Evolutionary conservation across 2,888 invertebrate genomes (phyloP).

Genomic region (Sarcophaga subvicina): DNA sequence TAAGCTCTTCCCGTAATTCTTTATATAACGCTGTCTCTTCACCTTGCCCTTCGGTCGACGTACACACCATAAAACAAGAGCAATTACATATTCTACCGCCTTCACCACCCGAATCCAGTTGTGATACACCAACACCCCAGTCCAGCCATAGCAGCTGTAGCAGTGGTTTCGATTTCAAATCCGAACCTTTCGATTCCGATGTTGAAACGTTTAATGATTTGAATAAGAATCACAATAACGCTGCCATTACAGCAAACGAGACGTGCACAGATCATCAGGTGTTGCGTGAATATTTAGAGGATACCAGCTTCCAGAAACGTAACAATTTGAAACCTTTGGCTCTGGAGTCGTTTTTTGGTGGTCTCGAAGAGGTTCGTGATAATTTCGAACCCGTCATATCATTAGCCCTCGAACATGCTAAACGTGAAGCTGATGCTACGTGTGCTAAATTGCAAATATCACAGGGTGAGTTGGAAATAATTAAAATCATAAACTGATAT

Average conservation of each 20-base stretch:
- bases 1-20: slow-evolving; percentile 73
- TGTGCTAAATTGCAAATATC: slow-evolving; percentile 93
- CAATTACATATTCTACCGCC: slow-evolving; percentile 83
- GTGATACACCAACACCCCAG: slow-evolving; percentile 83
- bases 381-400: slow-evolving; percentile 92
- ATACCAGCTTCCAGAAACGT: slow-evolving; percentile 92
- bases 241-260: slow-evolving; percentile 11
- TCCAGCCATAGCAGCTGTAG: slow-evolving; percentile 72
- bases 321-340: slow-evolving; percentile 92
- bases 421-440: slow-evolving; percentile 92
- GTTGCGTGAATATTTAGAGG: slow-evolving; percentile 90
- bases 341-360: slow-evolving; percentile 84
- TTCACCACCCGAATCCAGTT: slow-evolving; percentile 85
- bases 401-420: slow-evolving; percentile 93
- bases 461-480: slow-evolving; percentile 87
- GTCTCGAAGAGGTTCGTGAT: slow-evolving; percentile 85
- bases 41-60: slow-evolving; percentile 80
- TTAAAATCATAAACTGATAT: background rate
- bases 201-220: slow-evolving; percentile 79
- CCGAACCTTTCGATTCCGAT: slow-evolving; percentile 80
- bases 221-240: slow-evolving; percentile 69
- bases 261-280: slow-evolving; percentile 87
- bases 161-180: slow-evolving; percentile 77
- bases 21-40: slow-evolving; percentile 72
- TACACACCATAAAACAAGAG: slow-evolving; percentile 82